Conservation (phyloP, 2,797 vertebrate species). For the Discoglossus pictus region DNA sequence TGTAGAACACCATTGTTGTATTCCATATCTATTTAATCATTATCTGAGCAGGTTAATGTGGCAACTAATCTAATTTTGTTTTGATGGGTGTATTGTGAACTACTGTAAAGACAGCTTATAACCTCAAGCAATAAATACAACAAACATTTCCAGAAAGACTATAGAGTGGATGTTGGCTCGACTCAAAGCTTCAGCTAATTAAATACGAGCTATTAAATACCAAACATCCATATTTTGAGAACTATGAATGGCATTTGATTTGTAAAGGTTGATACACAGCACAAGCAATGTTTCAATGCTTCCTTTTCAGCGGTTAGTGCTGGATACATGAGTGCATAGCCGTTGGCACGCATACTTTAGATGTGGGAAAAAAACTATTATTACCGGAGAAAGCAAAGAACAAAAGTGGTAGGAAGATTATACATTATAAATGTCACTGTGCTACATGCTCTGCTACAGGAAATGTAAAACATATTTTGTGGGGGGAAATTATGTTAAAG, state of each 20-base stretch:
- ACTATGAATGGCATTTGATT: conserved; percentile 5
- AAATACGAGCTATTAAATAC: conserved; percentile 9
- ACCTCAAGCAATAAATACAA: no score
- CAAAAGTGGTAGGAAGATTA: conserved; percentile 1
- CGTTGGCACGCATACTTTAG: conserved; percentile 30
- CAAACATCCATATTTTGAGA: conserved; percentile 16
- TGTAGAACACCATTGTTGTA: no score
- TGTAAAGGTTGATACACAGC: conserved; percentile 29
- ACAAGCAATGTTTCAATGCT: conserved; percentile 1
- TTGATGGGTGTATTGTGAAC: no score
- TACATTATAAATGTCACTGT: conserved; percentile 9
- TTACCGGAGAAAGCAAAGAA: not conserved
- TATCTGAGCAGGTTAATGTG: no score
- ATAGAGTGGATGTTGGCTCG: not conserved
- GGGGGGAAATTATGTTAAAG: no score
- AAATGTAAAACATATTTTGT: conserved; percentile 4
- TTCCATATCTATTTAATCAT: no score
- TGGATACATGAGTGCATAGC: conserved; percentile 5
- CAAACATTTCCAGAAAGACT: not conserved
- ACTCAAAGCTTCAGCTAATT: conserved; percentile 2
- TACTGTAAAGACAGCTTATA: no score
- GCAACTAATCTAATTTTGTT: no score
- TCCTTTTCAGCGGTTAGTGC: not conserved
- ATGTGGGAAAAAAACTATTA: conserved; percentile 40
- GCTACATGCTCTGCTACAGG: conserved; percentile 11